Conservation (phyloP, 2,113 vertebrate species). For the Platysternon megacephalum region DNA sequence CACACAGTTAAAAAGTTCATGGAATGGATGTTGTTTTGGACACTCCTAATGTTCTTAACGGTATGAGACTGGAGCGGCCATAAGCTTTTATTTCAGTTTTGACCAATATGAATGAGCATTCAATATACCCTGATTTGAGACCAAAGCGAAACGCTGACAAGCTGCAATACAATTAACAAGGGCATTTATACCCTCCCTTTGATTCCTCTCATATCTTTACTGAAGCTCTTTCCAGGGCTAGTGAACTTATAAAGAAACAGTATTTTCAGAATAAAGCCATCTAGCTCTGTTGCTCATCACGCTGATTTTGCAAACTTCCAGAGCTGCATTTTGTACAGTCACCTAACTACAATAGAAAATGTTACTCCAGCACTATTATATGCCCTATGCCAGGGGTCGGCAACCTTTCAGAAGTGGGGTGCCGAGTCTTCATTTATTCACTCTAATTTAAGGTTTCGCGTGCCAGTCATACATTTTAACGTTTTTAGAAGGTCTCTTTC, state of each 20-base stretch:
- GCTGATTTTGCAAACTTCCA: neutral
- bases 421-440: too few species aligned
- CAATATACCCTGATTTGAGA: neutral
- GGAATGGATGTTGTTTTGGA: neutral
- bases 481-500: too few species aligned
- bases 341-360: neutral
- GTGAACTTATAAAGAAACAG: neutral
- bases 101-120: neutral
- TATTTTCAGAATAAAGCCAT: neutral
- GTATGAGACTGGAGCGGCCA: neutral
- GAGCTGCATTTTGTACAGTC: neutral
- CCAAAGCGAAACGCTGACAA: neutral
- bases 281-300: neutral
- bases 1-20: neutral
- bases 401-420: too few species aligned
- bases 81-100: neutral
- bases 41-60: neutral
- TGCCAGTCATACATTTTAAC: too few species aligned
- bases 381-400: neutral
- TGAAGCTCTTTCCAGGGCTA: neutral
- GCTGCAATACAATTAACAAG: neutral
- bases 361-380: neutral
- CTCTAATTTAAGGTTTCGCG: too few species aligned
- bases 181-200: neutral
- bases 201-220: conserved; percentile 12